Evolutionary conservation across 2,888 invertebrate genomes (phyloP).

Genomic region (Drosophila paranaensis): DNA sequence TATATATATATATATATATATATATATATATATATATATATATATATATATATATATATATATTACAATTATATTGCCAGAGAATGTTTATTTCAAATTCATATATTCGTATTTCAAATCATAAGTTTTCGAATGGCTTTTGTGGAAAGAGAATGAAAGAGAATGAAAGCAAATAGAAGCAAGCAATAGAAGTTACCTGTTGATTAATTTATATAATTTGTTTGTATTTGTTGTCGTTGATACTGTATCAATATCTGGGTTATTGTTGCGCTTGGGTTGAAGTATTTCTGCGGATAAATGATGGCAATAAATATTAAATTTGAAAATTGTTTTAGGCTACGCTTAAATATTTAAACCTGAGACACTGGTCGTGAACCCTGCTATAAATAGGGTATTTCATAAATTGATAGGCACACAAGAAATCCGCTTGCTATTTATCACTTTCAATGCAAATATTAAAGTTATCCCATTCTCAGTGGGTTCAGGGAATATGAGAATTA

Average conservation of each 20-base stretch:
- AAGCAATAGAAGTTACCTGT: slow-evolving; percentile 21
- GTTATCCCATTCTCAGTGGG: too few species aligned
- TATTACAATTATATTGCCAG: too few species aligned
- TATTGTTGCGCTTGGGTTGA: slow-evolving; percentile 46
- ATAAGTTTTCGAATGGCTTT: not conserved
- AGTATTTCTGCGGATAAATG: slow-evolving; percentile 71
- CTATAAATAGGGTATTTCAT: not conserved
- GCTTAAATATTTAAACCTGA: not conserved
- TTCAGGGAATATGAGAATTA: not conserved
- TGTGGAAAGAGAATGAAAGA: not conserved
- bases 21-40: not conserved
- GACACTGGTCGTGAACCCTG: not conserved
- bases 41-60: not conserved
- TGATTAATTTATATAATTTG: slow-evolving; percentile 10
- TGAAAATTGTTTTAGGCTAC: not conserved
- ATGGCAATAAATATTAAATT: not conserved
- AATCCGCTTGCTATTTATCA: slow-evolving; percentile 22
- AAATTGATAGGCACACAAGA: not conserved
- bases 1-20: too few species aligned
- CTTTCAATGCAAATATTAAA: slow-evolving; percentile 35
- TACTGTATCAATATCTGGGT: slow-evolving; percentile 15
- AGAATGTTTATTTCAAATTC: not conserved
- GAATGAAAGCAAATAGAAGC: too few species aligned
- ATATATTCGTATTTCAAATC: too few species aligned
- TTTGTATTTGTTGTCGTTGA: not conserved